Conservation (phyloP, 2,113 vertebrate species). For the Mustelus asterias region DNA sequence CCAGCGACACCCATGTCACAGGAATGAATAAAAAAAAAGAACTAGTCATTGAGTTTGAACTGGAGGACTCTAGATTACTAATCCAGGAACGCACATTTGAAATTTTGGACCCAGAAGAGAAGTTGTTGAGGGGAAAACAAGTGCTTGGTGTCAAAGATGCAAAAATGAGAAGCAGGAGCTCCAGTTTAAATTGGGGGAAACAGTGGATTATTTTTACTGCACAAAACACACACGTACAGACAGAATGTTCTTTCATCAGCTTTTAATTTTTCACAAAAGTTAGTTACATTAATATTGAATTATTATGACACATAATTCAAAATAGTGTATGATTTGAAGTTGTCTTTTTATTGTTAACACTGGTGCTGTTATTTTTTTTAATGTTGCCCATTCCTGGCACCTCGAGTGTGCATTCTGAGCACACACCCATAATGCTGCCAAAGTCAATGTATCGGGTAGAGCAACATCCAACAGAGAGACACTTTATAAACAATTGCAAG, state of each 20-base stretch:
- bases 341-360: background rate
- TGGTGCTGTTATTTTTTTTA: background rate
- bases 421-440: background rate
- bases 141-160: background rate
- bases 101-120: background rate
- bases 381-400: background rate
- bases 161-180: background rate
- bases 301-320: slow-evolving; percentile 28
- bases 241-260: background rate
- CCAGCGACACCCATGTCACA: too few species aligned
- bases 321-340: background rate
- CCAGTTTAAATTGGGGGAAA: background rate
- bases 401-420: background rate
- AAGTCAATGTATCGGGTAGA: background rate
- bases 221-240: background rate
- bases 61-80: background rate
- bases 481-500: background rate
- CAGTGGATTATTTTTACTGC: background rate
- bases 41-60: background rate
- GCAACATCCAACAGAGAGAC: background rate
- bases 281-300: slow-evolving; percentile 28
- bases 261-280: slow-evolving; percentile 33
- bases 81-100: background rate
- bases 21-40: too few species aligned
- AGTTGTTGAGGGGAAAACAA: background rate